Conservation (phyloP, 2,888 invertebrate species). For the Zhengitettix transpicula region DNA sequence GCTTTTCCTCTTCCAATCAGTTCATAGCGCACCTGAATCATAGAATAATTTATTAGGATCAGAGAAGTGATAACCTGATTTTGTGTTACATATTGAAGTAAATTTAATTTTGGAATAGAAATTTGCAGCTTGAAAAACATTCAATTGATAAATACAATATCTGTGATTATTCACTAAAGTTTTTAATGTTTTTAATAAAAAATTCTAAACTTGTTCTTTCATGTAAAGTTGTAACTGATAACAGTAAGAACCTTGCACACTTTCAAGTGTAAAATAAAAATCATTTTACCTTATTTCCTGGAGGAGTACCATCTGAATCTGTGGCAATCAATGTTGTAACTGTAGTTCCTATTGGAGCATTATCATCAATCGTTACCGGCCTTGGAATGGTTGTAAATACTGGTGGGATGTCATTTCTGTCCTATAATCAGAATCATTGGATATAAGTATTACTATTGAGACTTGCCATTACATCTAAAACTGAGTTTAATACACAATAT, state of each 20-base stretch:
- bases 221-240: too few species aligned
- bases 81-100: background rate
- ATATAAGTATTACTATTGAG: background rate
- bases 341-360: slow-evolving; percentile 62
- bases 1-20: slow-evolving; percentile 69
- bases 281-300: slow-evolving; percentile 55
- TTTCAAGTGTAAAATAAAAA: background rate
- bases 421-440: slow-evolving; percentile 31
- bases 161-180: too few species aligned
- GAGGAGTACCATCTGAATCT: slow-evolving; percentile 71
- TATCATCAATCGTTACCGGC: slow-evolving; percentile 69
- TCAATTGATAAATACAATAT: background rate
- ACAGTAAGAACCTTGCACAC: slow-evolving; percentile 2
- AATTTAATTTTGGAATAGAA: background rate
- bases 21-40: slow-evolving; percentile 45
- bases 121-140: background rate
- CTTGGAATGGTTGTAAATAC: slow-evolving; percentile 69
- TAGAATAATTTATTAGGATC: slow-evolving; percentile 2
- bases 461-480: background rate
- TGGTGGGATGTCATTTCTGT: slow-evolving; percentile 77
- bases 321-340: slow-evolving; percentile 63
- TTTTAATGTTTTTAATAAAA: too few species aligned
- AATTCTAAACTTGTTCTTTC: too few species aligned
- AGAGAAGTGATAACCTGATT: background rate
- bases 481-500: background rate